Conservation (phyloP, 2,888 invertebrate species). For the Trachelus iudaicus region DNA sequence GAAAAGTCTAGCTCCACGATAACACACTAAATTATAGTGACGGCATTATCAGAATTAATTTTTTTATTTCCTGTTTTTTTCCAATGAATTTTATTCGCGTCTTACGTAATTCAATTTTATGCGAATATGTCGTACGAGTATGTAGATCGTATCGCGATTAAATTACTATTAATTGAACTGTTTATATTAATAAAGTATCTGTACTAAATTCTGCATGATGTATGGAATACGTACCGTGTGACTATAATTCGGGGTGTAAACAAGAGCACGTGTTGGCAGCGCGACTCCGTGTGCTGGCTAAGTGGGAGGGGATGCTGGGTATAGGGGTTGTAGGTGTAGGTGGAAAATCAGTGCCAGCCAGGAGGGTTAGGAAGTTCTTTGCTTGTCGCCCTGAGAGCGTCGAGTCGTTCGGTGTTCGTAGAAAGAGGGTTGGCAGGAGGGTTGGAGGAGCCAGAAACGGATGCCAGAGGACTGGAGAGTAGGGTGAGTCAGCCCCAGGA, state of each 20-base stretch:
- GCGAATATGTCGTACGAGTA: not conserved
- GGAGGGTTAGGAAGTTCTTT: conserved; percentile 42
- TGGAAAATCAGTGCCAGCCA: conserved; percentile 48
- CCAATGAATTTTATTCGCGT: not conserved
- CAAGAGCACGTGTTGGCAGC: conserved; percentile 63
- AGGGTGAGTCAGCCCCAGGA: not conserved
- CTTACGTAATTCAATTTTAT: not conserved
- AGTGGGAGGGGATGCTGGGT: conserved; percentile 21
- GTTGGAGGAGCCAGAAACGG: conserved; percentile 6
- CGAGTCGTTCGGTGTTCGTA: conserved; percentile 24
- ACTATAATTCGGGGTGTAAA: conserved; percentile 52
- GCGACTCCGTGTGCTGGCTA: conserved; percentile 43
- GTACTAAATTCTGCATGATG: not conserved
- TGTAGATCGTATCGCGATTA: not conserved
- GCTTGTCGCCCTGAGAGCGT: conserved; percentile 41
- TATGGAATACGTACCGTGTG: conserved; percentile 33
- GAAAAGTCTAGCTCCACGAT: not conserved
- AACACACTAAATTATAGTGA: not conserved
- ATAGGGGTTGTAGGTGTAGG: conserved; percentile 31
- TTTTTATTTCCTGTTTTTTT: not conserved
- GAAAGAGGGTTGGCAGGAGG: conserved; percentile 15
- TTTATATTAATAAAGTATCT: not conserved
- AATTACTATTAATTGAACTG: not conserved
- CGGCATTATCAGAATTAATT: not conserved
- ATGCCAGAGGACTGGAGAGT: conserved; percentile 2